Base-by-base conservation (phyloP, 2,113 vertebrate genomes). In the Microtus montanus region DNA sequence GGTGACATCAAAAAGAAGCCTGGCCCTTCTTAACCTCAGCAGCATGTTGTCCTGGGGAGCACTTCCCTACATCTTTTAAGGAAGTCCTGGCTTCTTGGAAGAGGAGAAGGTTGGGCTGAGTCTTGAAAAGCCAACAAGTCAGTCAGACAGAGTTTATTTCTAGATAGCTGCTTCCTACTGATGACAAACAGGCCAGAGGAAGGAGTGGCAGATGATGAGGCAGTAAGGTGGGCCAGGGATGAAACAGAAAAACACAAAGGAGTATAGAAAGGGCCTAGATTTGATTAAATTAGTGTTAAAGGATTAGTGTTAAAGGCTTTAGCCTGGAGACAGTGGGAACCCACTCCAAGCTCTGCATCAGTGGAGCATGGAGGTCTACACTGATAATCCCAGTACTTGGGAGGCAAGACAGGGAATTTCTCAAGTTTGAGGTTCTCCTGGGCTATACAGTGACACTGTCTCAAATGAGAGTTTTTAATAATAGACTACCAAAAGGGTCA, bases 51-150 rank as follows among this genome's bases (percentile, higher is more conserved):
- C 90, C 70, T 70, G 2, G 19, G 49, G 47, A 78, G 52, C 38
- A 33, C 52, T 26, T 78, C 80, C 82, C 64, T 84, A 71, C 9
- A 41, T 68, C 63, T 33, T 66, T 91, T 33, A 49, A 88, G 41
- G 35, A 52, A 78, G 15, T 92, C 44, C 80, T 79, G 95, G 90
- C 64, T 96, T 94, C 92, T 35, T 66, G 24, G 80, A 92, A 95
- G 71, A 90, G 75, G 82, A 61, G 94, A 93, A 2, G 3, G n/a
- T 82, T 75, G 63, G 93, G 83, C 64, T 5, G 28, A 58, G 35
- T 64, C 80, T 93, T 87, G n/a, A 79, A 91, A 96, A 74, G 89
- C 82, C 93, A 94, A 89, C 10, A 92, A 92, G 93, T 91, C 38
- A 93, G 41, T 47, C 24, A 63, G 85, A 49, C 85, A 89, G 91